phyloP scores from a whole-genome alignment of 64 coral and sea anemone species.

The Pocillopora verrucosa region DNA sequence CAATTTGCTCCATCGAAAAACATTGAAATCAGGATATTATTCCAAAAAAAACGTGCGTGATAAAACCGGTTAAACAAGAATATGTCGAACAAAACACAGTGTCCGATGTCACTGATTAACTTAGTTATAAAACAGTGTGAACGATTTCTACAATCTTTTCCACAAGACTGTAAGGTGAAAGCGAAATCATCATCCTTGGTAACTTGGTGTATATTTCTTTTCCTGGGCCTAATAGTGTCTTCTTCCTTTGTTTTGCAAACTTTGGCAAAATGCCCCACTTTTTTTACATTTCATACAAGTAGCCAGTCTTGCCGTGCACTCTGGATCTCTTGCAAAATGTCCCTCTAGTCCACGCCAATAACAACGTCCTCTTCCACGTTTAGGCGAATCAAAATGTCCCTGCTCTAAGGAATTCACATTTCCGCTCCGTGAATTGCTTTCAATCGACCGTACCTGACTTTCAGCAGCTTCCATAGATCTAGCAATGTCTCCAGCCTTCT shows the following conservation, averaged over 20 bases:
- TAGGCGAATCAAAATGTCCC: not conserved
- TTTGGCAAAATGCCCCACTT: constrained; percentile 29
- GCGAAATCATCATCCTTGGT: not conserved
- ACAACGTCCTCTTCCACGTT: not conserved
- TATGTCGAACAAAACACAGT: too few species aligned
- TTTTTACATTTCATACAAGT: constrained; percentile 45
- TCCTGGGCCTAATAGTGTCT: not conserved
- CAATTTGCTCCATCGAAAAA: too few species aligned
- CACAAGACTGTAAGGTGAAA: not conserved
- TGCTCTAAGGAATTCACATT: constrained; percentile 21
- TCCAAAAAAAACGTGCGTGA: too few species aligned
- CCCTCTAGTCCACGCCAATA: constrained; percentile 30
- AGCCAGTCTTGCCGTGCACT: not conserved
- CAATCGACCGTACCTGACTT: constrained; percentile 10
- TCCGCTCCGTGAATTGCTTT: constrained; percentile 31
- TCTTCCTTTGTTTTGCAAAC: constrained; percentile 37
- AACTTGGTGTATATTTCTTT: not conserved
- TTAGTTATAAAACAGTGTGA: too few species aligned
- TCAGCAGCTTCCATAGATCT: constrained; percentile 39
- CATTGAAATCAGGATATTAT: too few species aligned
- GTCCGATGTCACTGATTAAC: too few species aligned
- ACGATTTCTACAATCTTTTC: not conserved
- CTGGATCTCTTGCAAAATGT: constrained; percentile 51
- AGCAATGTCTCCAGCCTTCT: constrained; percentile 13
- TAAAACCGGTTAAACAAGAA: too few species aligned